Evolutionary conservation across 2,888 invertebrate genomes (phyloP).

Genomic region (Folsomia candida): DNA sequence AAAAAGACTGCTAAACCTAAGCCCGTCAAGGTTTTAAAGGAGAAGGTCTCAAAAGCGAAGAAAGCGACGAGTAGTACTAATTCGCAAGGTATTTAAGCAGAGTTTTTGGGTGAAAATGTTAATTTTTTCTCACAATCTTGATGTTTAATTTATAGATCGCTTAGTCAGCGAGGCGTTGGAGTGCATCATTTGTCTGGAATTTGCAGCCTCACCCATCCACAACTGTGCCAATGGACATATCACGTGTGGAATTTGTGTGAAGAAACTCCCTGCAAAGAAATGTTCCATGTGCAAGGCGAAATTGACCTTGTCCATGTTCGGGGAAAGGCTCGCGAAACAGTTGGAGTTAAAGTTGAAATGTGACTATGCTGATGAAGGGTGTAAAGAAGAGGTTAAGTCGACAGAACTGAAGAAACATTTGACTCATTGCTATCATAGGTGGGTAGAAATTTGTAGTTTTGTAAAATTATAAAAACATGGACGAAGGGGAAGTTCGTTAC

Average conservation of each 20-base stretch:
- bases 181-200: slow-evolving; percentile 6
- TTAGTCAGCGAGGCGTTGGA: not conserved
- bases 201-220: not conserved
- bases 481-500: too few relatives aligned
- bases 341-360: not conserved
- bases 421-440: not conserved
- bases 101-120: too few relatives aligned
- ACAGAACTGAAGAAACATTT: not conserved
- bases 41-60: too few relatives aligned
- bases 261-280: not conserved
- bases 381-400: not conserved
- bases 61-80: too few relatives aligned
- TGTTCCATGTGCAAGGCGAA: not conserved
- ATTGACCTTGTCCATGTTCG: not conserved
- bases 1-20: too few relatives aligned
- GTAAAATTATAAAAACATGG: too few relatives aligned
- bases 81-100: too few relatives aligned
- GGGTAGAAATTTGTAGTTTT: not conserved
- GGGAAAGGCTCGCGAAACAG: not conserved
- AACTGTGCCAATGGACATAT: slow-evolving; percentile 9
- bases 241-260: not conserved
- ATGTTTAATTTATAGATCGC: not conserved
- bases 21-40: too few relatives aligned
- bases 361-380: not conserved
- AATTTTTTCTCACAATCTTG: too few relatives aligned